These are phyloP conservation scores for Cecidostiba fungosa DNA, from an alignment of 2,888 invertebrate species.

Conservation along the genomic window DNA sequence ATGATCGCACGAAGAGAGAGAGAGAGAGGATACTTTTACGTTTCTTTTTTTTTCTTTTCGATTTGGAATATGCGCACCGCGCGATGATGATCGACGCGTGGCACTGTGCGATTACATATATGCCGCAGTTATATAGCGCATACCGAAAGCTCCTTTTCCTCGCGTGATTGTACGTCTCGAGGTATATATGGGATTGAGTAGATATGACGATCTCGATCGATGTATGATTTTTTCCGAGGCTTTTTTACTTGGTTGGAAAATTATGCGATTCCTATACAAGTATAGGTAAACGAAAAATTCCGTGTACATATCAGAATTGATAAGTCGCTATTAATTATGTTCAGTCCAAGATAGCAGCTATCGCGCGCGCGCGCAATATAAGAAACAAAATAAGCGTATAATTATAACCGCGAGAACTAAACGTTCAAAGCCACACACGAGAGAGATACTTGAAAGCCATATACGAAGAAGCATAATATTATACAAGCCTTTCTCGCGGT, in stretches of 20 bases:
- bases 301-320: no score
- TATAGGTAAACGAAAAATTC: no score
- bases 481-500: not conserved
- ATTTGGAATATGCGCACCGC: not conserved
- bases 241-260: no score
- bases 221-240: no score
- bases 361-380: not conserved
- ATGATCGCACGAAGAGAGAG: constrained; percentile 16
- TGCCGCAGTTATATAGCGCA: no score
- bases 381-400: no score
- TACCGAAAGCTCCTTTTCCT: not conserved
- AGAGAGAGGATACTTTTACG: not conserved
- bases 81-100: constrained; percentile 13
- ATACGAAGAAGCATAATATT: no score
- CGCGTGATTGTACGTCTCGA: constrained; percentile 1
- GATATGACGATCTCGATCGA: not conserved
- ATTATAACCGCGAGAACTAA: not conserved
- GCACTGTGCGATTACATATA: not conserved
- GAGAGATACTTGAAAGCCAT: not conserved
- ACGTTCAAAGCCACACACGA: not conserved
- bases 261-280: no score
- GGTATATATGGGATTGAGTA: not conserved
- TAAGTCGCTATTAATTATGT: no score
- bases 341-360: no score
- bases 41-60: not conserved